Conservation (phyloP, 1,140 invertebrate genomes). For the Temnothorax curvispinosus region DNA sequence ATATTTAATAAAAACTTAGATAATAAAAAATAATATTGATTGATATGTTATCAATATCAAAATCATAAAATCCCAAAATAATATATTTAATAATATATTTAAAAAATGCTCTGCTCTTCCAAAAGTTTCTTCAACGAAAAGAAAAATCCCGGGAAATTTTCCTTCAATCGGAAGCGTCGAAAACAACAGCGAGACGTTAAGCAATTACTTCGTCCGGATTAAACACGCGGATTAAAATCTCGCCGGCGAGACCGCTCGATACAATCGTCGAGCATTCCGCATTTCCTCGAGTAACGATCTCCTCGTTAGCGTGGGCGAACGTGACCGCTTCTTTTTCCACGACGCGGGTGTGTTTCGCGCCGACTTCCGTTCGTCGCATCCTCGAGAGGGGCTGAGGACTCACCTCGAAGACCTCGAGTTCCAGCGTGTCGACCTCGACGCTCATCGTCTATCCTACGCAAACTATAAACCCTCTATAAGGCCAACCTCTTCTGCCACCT, state of each 20-base stretch:
- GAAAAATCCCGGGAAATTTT: neutral
- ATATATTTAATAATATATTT: neutral
- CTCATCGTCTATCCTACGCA: conserved; percentile 82
- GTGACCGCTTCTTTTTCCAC: neutral
- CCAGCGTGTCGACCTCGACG: conserved; percentile 82
- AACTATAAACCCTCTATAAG: conserved; percentile 79
- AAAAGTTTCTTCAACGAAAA: neutral
- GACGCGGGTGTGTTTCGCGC: neutral
- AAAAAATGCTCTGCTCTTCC: neutral
- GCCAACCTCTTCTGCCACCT: conserved; percentile 78
- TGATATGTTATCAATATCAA: neutral
- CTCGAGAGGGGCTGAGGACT: conserved; percentile 73
- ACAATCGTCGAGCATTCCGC: neutral
- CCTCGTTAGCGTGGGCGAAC: neutral
- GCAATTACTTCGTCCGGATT: conserved; percentile 14
- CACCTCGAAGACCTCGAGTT: conserved; percentile 86
- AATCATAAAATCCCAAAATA: neutral
- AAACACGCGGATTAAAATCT: conserved; percentile 7
- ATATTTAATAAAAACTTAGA: conserved; percentile 10
- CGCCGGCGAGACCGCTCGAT: neutral
- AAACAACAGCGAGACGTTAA: conserved; percentile 16
- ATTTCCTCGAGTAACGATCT: conserved; percentile 20
- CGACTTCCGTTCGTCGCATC: conserved; percentile 69
- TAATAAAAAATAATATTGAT: neutral
- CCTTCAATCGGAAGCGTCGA: neutral